phyloP scores from a whole-genome alignment of 2,797 vertebrate genomes.

The Enteromius fasciolatus region DNA sequence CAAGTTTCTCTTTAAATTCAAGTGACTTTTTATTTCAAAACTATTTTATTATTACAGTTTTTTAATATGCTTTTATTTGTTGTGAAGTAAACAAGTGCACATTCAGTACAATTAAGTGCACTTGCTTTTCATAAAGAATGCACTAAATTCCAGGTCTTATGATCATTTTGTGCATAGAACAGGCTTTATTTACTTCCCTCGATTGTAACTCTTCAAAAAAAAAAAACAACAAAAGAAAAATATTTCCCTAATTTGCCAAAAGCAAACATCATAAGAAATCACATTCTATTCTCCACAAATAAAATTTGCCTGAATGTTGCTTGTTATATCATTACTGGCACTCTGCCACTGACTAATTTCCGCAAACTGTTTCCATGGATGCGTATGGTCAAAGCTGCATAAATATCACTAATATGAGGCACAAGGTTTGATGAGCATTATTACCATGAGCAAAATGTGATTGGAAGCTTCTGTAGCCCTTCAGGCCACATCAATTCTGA shows the following conservation, averaged over 20 bases:
- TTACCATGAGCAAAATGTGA: conserved; percentile 15
- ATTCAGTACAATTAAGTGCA: not conserved
- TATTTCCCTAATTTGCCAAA: conserved; percentile 1
- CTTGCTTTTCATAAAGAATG: not conserved
- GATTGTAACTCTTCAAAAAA: too few relatives aligned
- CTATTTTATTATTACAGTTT: not conserved
- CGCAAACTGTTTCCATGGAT: conserved; percentile 35
- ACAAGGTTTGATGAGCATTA: conserved; percentile 28
- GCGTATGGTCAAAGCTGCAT: conserved; percentile 17
- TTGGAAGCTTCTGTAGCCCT: not conserved
- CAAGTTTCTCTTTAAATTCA: too few relatives aligned
- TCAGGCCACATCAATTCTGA: conserved; percentile 15
- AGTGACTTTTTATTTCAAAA: too few relatives aligned
- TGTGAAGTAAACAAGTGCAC: not conserved
- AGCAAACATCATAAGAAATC: conserved; percentile 1
- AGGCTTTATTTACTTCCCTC: too few relatives aligned
- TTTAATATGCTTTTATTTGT: not conserved
- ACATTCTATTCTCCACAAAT: conserved; percentile 4
- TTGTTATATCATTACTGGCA: not conserved
- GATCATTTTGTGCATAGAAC: not conserved
- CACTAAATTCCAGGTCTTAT: not conserved
- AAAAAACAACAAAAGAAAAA: too few relatives aligned
- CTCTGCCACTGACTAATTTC: not conserved
- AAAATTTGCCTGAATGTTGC: not conserved
- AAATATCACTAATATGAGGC: conserved; percentile 25